Evolutionary conservation across 37 sponge, comb jelly and placozoan species (phyloP), one percentile per base, ranked within the genome.

Genomic region (Ephydatia muelleri): DNA sequence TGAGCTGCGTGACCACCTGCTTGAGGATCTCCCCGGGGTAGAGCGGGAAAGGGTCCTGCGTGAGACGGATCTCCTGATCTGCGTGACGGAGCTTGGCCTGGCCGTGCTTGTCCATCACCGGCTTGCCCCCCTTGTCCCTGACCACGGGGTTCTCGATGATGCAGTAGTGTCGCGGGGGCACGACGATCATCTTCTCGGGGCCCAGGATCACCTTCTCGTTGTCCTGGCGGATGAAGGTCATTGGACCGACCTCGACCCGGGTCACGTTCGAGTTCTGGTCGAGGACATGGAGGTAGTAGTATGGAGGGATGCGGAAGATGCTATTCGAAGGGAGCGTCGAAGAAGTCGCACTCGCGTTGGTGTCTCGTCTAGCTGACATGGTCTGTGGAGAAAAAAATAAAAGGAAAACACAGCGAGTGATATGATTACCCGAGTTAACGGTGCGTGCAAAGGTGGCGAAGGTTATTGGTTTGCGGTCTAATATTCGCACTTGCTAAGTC

Each of bases 221-320:
- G 88, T 99, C 99, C 85, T 99, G 99, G 8, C 99, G 89, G 84
- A 99, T 95, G 94, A 88, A 99, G 77, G 99, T 99, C 88, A 86
- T 83, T 2, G 97, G 99, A 31, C 99, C 99, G 1, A 91, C 69
- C 49, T 87, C 94, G 37, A 95, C 49, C 68, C 91, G 93, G 64
- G 97, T 97, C 26, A 95, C 94, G 75, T 96, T 99, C 76, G 94
- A 93, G 89, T 96, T 99, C 86, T 96, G 96, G 83, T 99, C 99
- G 85, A 99, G 81, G 4, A 99, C 97, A 76, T 99, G 99, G 80
- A 99, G 75, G 84, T 99, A 99, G 92, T 87, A 99, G 86, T 99
- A 95, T 14, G 99, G 99, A 30, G 99, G 97, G n/a, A 99, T 99
- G 27, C 97, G 93, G 88, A 88, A 95, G 88, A 99, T 87, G 83